phyloP scores from a whole-genome alignment of 2,888 invertebrate species.

The Synanthedon formicaeformis region DNA sequence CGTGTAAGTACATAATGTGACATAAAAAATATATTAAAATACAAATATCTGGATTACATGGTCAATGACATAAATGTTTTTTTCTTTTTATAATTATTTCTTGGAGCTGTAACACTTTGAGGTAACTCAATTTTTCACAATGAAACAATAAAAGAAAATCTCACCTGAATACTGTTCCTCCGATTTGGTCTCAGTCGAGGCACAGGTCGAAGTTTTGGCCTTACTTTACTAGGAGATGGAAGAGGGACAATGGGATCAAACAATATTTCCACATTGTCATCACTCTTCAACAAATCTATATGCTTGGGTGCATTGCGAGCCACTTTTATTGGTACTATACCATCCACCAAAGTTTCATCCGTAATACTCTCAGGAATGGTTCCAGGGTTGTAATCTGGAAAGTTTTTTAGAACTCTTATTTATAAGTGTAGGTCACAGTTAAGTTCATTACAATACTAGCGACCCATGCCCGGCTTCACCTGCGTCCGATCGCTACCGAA shows the following conservation, averaged over 20 bases:
- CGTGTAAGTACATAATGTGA: no score
- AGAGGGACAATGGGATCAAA: constrained; percentile 65
- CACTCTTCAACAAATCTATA: constrained; percentile 46
- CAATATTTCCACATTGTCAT: constrained; percentile 54
- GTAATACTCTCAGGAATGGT: constrained; percentile 39
- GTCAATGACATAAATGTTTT: no score
- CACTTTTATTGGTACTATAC: constrained; percentile 47
- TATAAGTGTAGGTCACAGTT: constrained; percentile 1
- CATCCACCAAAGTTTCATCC: constrained; percentile 46
- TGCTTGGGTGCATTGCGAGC: constrained; percentile 35
- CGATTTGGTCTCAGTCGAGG: constrained; percentile 74
- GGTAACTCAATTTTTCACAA: no score
- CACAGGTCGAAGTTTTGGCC: constrained; percentile 76
- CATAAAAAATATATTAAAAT: no score
- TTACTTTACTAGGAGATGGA: constrained; percentile 73
- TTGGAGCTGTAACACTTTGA: no score
- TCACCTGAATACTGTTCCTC: constrained; percentile 74
- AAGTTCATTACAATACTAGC: not conserved
- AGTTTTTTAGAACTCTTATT: not conserved
- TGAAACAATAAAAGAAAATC: constrained; percentile 3
- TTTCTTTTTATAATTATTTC: no score
- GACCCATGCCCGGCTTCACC: no score
- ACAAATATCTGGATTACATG: no score
- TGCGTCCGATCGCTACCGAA: no score
- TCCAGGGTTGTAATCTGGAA: constrained; percentile 41